phyloP scores from a whole-genome alignment of 2,888 invertebrate genomes.

The Nymphalis urticae region DNA sequence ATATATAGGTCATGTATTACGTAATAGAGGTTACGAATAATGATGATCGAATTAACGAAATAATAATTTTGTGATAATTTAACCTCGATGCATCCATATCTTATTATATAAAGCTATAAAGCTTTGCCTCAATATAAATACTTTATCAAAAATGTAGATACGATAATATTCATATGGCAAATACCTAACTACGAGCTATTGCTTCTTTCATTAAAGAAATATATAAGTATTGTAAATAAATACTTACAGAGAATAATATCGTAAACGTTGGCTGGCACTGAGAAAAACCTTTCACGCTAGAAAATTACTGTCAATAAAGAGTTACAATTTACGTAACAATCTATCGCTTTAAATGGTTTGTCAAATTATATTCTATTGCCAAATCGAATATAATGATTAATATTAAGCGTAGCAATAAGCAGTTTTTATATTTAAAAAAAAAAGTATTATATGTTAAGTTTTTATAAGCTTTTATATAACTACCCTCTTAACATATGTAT shows the following conservation, averaged over 20 bases:
- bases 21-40: slow-evolving; percentile 1
- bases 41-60: not conserved
- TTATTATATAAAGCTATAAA: not conserved
- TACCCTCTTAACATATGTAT: too few relatives aligned
- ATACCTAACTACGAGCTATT: not conserved
- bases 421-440: too few relatives aligned
- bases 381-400: too few relatives aligned
- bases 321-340: not conserved
- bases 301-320: not conserved
- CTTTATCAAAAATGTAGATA: too few relatives aligned
- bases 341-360: not conserved
- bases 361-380: not conserved
- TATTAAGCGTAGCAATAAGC: too few relatives aligned
- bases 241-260: slow-evolving; percentile 24
- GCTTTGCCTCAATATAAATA: too few relatives aligned
- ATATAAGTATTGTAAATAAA: slow-evolving; percentile 26
- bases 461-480: too few relatives aligned
- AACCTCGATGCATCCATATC: not conserved
- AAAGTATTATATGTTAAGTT: too few relatives aligned
- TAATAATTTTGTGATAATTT: not conserved
- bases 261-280: slow-evolving; percentile 24
- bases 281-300: slow-evolving; percentile 35
- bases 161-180: too few relatives aligned
- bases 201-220: not conserved
- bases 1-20: not conserved